A percentile compares a stretch with the other conserved stretches of the same genome.
These are phyloP conservation scores for Ceratoteleas bidentatus DNA, from an alignment of 1,140 invertebrate species.

Conservation along the genomic window DNA sequence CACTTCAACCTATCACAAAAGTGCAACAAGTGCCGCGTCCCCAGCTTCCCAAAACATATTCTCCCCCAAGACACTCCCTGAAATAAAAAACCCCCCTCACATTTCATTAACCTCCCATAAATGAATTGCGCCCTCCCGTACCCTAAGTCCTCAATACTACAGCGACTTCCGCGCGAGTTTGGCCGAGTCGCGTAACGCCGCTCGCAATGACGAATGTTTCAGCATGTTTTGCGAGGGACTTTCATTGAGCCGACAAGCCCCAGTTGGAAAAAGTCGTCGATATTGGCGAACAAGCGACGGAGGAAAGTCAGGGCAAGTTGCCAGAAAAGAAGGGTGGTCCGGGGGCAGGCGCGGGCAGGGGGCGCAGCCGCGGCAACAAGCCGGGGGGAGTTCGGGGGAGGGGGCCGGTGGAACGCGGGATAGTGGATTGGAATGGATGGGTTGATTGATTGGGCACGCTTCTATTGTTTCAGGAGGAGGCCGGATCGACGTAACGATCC, in stretches of 20 bases:
- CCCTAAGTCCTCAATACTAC: no score
- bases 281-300: slow-evolving; percentile 60
- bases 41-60: no score
- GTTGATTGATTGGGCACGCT: slow-evolving; percentile 69
- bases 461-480: slow-evolving; percentile 79
- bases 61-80: no score
- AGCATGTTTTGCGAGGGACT: slow-evolving; percentile 60
- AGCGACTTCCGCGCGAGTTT: slow-evolving; percentile 59
- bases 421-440: slow-evolving; percentile 67
- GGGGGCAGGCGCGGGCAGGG: slow-evolving; percentile 41
- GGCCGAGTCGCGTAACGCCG: slow-evolving; percentile 52
- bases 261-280: slow-evolving; percentile 63
- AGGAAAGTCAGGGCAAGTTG: slow-evolving; percentile 67
- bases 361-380: slow-evolving; percentile 19
- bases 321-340: slow-evolving; percentile 61
- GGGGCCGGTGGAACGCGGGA: slow-evolving; percentile 26
- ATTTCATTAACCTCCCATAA: no score
- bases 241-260: slow-evolving; percentile 64
- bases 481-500: slow-evolving; percentile 82
- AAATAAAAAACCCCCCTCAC: no score
- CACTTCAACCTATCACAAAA: no score
- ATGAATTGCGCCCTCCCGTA: no score
- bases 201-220: slow-evolving; percentile 64
- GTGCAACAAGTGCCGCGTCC: no score
- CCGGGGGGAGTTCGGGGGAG: slow-evolving; percentile 4